Base-by-base conservation (phyloP, 2,797 vertebrate species). In the Gymnothorax reevesii region DNA sequence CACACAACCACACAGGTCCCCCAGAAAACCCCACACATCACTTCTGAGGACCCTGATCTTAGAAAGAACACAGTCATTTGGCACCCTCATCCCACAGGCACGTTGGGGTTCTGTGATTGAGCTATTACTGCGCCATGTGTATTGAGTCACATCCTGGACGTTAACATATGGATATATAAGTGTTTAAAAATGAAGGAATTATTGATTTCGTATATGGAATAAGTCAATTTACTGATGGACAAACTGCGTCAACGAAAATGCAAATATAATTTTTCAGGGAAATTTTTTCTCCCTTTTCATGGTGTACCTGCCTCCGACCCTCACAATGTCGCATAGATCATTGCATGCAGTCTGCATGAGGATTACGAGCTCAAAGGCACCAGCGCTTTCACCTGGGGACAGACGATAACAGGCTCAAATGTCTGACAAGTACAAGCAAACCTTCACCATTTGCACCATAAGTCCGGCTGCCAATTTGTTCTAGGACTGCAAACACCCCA, bases 381-480 rank as follows among this genome's bases (percentile, higher is more conserved):
- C 9, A 25, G 27, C 22, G 15, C 17, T 42, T 42, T 42, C 9
- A 42, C 71, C 71, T 42, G 71, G 71, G 15, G 33, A 75, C 9
- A 33, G 69, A 75, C 12, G n/a, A n/a, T 42, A 15, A 15, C 71
- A 25, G 90, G 69, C 69, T 73, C 25, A 33, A 73, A 9, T 27
- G 5, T 12, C 27, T 73, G 69, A 33, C 33, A 25, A 33, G 27
- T 73, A 12, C 8, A 73, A 5, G 7, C 10, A 73, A 73, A 73
- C 25, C 27, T 0, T 10, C 13, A 25, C 69, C 25, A 42, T 33
- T 33, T 27, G 17, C 69, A 27, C 69, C 69, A 73, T 33, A 15
- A n/a, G 33, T 27, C 3, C 8, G 27, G 9, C 69, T 33, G 69
- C 27, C 69, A 13, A 27, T 33, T 10, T 27, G 69, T 2, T 15